Base-by-base conservation (phyloP, 2,888 invertebrate species). In the Athetis lepigone region DNA sequence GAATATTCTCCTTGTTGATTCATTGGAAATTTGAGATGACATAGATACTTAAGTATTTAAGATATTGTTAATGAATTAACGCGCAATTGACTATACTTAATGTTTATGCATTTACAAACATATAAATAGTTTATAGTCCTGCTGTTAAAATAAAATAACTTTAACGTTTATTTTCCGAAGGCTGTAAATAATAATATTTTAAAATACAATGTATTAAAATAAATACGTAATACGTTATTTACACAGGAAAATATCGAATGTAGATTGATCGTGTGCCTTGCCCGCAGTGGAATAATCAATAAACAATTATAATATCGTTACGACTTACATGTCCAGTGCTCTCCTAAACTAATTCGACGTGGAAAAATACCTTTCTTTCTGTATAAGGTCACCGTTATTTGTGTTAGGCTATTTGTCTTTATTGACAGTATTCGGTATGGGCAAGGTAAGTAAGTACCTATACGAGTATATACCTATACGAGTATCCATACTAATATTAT, bases 221-320 rank as follows among this genome's bases (percentile, higher is more conserved):
- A 33, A 33, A 33, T 33, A 33, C 4, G 33, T 13, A 25, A 33
- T 33, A 13, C 8, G 33, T 13, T 4, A 33, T 33, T 33, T 63
- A 29, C 29, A 19, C 19, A 16, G 13, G 65, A 63, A 52, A 47
- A 42, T 5, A 19, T 29, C 8, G 11, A 51, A 74, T 58, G 7
- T 68, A 63, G 68, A 72, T 75, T 62, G 66, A 58, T 79, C 39
- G 75, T 64, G 60, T 70, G 75, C 36, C 42, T 23, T 29, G 42
- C 27, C 29, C 37, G 21, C 27, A 39, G 40, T 42, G 21, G 27
- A 69, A 46, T 56, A 73, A 76, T 75, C 64, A 75, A 77, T 81
- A 76, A 70, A 59, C 71, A 72, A 81, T 81, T 77, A 82, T 71
- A 63, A 66, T 70, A 61, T 68, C 76, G 64, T 75, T 75, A 80